phyloP scores from a whole-genome alignment of 1,140 invertebrate genomes.

The Drosophila miranda region DNA sequence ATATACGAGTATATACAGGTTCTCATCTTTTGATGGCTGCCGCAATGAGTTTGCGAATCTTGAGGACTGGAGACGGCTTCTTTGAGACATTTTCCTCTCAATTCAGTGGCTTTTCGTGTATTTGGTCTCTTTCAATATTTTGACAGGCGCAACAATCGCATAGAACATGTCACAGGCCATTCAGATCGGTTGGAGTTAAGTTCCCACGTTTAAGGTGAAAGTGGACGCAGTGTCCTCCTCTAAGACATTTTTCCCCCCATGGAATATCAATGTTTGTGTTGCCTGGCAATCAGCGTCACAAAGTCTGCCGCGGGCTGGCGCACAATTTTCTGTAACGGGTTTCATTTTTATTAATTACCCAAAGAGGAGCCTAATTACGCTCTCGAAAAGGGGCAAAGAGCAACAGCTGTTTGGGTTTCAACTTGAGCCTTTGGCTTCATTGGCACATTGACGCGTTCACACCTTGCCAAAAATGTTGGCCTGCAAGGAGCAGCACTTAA shows the following conservation, averaged over 20 bases:
- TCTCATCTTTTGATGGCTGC: slow-evolving; percentile 42
- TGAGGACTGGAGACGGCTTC: slow-evolving; percentile 17
- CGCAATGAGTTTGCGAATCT: slow-evolving; percentile 74
- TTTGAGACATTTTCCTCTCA: slow-evolving; percentile 34
- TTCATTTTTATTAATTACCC: slow-evolving; percentile 69
- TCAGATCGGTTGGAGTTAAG: slow-evolving; percentile 7
- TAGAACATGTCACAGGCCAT: slow-evolving; percentile 46
- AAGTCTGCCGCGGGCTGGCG: slow-evolving; percentile 13
- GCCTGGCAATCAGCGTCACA: slow-evolving; percentile 14
- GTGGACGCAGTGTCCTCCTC: slow-evolving; percentile 19
- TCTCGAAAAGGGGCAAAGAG: slow-evolving; percentile 4
- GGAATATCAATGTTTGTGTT: background rate
- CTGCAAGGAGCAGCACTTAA: background rate
- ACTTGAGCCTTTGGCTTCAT: slow-evolving; percentile 43
- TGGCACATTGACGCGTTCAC: slow-evolving; percentile 75
- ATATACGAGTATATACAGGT: slow-evolving; percentile 21
- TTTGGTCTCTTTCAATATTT: slow-evolving; percentile 60
- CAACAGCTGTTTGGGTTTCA: slow-evolving; percentile 29
- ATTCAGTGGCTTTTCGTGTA: slow-evolving; percentile 2
- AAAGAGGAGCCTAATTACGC: slow-evolving; percentile 62
- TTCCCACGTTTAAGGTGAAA: slow-evolving; percentile 61
- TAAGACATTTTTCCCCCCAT: too few relatives aligned
- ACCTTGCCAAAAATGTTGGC: slow-evolving; percentile 40
- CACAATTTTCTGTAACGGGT: slow-evolving; percentile 37
- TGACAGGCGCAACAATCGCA: slow-evolving; percentile 72